Percentiles rank a stretch among this genome's conserved stretches.
These are phyloP conservation scores for Odocoileus virginianus DNA, from an alignment of 2,113 vertebrate species.

Conservation along the genomic window DNA sequence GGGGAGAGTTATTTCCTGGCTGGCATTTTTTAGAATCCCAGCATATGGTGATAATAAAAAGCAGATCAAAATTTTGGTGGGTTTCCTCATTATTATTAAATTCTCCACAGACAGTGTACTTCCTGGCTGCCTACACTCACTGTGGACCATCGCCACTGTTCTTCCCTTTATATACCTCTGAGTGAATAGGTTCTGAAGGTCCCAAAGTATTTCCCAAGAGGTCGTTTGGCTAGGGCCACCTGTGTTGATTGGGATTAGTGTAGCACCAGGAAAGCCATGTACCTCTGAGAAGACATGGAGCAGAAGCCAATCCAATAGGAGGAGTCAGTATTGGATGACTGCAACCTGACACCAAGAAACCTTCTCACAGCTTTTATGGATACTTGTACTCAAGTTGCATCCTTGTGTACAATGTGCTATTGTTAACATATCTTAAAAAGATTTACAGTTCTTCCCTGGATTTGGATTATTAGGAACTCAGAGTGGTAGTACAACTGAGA, in stretches of 20 bases:
- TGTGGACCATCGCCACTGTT: fast-evolving
- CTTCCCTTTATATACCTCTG: neutral
- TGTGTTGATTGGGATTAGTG: neutral
- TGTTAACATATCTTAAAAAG: neutral
- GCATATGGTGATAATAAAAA: neutral
- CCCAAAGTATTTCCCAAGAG: neutral
- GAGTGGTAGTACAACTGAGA: neutral
- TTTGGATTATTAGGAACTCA: neutral
- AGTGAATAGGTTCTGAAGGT: neutral
- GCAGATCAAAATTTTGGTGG: neutral
- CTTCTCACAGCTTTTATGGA: neutral
- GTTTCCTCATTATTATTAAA: neutral
- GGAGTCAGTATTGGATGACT: neutral
- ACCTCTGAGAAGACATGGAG: neutral
- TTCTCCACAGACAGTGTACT: neutral
- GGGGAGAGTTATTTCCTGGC: neutral
- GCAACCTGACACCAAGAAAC: neutral
- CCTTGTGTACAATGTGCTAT: neutral
- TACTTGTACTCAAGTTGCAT: neutral
- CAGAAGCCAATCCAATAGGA: neutral
- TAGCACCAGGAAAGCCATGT: neutral
- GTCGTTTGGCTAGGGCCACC: neutral
- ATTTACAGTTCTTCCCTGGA: neutral
- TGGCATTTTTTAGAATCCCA: neutral
- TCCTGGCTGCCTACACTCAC: neutral